Conservation (phyloP, 2,797 vertebrate genomes). For the Falco rusticolus region DNA sequence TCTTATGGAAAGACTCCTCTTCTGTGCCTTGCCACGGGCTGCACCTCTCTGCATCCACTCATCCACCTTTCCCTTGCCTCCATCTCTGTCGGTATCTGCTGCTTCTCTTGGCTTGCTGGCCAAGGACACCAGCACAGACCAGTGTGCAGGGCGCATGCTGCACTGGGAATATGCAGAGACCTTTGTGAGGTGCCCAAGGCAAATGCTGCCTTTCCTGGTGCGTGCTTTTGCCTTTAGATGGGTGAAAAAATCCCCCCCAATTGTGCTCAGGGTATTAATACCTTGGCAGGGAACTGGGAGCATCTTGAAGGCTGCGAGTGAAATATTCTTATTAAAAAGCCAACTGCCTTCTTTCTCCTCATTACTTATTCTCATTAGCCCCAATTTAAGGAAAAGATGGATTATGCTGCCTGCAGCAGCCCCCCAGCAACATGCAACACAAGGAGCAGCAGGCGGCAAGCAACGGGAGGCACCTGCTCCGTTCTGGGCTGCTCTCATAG, state of each 20-base stretch:
- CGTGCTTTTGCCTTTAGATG: neutral
- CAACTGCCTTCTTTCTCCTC: neutral
- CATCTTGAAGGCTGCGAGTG: fast-evolving
- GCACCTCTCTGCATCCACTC: neutral
- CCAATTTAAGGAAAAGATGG: neutral
- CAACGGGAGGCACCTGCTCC: neutral
- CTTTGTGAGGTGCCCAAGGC: neutral
- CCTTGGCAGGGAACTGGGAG: neutral
- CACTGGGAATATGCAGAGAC: neutral
- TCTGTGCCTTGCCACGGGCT: neutral
- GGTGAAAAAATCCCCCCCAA: neutral
- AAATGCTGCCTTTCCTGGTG: neutral
- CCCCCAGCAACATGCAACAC: neutral
- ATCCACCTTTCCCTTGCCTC: neutral
- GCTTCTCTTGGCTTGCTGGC: neutral
- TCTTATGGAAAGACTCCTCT: neutral
- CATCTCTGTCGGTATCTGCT: neutral
- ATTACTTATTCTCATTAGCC: neutral
- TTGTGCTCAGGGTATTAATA: neutral
- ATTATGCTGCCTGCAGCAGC: neutral
- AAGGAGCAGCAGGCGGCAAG: neutral
- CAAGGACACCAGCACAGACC: neutral
- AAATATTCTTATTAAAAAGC: neutral
- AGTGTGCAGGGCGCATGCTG: neutral
- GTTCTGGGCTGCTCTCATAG: neutral